A percentile compares a stretch with the other conserved stretches of the same genome.
Conservation (phyloP, 2,113 vertebrate species). For the Thomomys bottae region DNA sequence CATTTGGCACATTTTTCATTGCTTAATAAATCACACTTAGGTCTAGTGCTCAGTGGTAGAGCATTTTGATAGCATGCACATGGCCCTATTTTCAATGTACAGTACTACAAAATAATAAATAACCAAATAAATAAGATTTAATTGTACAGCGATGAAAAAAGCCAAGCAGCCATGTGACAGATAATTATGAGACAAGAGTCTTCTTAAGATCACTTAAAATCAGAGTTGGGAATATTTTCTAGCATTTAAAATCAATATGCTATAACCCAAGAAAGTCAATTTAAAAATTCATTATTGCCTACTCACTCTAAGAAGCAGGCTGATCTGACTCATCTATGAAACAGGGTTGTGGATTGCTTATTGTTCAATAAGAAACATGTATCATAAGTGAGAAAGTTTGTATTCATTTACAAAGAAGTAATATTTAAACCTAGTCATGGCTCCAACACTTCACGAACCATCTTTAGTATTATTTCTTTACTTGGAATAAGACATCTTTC, state of each 20-base stretch:
- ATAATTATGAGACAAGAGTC: background rate
- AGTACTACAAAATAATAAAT: background rate
- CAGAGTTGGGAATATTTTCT: conserved; percentile 39
- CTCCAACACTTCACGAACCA: conserved; percentile 25
- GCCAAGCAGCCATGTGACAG: background rate
- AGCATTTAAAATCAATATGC: conserved; percentile 52
- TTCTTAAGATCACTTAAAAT: background rate
- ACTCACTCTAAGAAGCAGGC: background rate
- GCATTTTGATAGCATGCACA: background rate
- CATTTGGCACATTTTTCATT: conserved; percentile 18
- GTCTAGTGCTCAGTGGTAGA: background rate
- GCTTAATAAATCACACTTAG: conserved; percentile 10
- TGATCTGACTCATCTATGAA: conserved; percentile 12
- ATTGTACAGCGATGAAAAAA: background rate
- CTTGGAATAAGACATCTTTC: conserved; percentile 22
- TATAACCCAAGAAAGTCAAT: conserved; percentile 34
- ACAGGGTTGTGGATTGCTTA: background rate
- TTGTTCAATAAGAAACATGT: background rate
- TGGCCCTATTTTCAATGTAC: background rate
- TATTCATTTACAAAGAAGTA: conserved; percentile 42
- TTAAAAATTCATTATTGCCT: conserved; percentile 38
- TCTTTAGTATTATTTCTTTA: conserved; percentile 10
- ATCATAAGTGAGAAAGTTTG: conserved; percentile 21
- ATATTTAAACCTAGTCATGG: conserved; percentile 17
- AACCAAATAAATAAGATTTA: background rate